phyloP scores from a whole-genome alignment of 2,113 vertebrate species.

The Amblyornis subalaris region DNA sequence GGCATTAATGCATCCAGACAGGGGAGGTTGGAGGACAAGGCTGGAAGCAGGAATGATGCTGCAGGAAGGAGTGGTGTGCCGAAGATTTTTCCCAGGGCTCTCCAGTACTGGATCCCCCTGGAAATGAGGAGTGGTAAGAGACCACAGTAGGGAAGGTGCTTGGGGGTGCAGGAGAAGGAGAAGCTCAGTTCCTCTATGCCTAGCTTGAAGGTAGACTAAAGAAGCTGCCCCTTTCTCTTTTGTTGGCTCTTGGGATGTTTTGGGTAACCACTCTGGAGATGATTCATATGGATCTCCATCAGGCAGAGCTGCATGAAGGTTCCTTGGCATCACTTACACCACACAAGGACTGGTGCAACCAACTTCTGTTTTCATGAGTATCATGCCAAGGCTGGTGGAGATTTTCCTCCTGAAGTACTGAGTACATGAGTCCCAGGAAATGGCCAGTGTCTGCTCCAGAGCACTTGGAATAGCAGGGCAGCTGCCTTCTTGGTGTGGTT shows the following conservation, averaged over 20 bases:
- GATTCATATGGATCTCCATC: neutral
- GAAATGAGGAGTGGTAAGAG: neutral
- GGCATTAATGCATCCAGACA: neutral
- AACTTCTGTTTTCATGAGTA: neutral
- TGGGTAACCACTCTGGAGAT: neutral
- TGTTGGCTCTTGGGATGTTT: neutral
- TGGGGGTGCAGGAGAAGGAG: neutral
- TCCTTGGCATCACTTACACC: neutral
- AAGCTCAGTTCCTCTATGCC: neutral
- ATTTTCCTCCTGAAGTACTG: neutral
- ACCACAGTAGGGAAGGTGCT: neutral
- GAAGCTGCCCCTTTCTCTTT: neutral
- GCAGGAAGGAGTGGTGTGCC: neutral
- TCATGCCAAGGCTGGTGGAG: neutral
- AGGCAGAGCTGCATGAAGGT: too few species aligned
- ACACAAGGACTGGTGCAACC: neutral
- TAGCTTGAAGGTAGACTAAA: neutral
- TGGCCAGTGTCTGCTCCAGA: neutral
- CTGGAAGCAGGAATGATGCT: neutral
- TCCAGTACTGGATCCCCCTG: neutral
- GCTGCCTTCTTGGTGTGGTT: neutral
- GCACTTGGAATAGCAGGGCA: neutral
- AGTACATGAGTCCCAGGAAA: neutral
- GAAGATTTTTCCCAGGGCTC: neutral
- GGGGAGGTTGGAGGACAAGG: neutral